Evolutionary conservation across 2,888 invertebrate genomes (phyloP).

Genomic region (Leucophora obtusa): DNA sequence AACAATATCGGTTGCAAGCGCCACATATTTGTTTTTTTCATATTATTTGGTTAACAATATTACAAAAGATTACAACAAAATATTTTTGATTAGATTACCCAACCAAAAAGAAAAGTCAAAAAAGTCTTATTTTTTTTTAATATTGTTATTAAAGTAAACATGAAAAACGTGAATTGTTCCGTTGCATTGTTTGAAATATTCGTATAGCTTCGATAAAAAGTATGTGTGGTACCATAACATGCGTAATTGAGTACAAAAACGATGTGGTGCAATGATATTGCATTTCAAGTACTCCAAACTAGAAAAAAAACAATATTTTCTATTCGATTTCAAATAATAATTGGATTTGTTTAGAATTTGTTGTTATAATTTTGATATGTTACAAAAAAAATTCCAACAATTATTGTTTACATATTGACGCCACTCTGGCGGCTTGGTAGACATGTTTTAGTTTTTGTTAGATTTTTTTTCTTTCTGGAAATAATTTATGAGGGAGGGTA

Average conservation of each 20-base stretch:
- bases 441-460: conserved; percentile 54
- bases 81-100: conserved; percentile 48
- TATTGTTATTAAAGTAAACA: conserved; percentile 4
- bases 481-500: conserved; percentile 73
- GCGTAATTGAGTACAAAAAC: conserved; percentile 32
- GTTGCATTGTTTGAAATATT: background rate
- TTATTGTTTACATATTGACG: conserved; percentile 74
- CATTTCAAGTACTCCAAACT: conserved; percentile 37
- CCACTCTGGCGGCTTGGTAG: conserved; percentile 74
- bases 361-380: conserved; percentile 54
- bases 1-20: conserved; percentile 36
- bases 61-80: conserved; percentile 42
- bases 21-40: conserved; percentile 22
- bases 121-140: background rate
- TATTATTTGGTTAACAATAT: conserved; percentile 25
- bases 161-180: conserved; percentile 8
- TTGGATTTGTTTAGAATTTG: conserved; percentile 55
- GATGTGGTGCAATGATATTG: conserved; percentile 44
- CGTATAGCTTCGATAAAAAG: too few species aligned
- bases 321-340: conserved; percentile 16
- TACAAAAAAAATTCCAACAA: conserved; percentile 49
- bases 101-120: conserved; percentile 8
- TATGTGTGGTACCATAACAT: conserved; percentile 3
- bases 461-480: conserved; percentile 42
- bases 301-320: background rate